Base-by-base conservation (phyloP, 2,797 vertebrate species). In the Netta rufina region DNA sequence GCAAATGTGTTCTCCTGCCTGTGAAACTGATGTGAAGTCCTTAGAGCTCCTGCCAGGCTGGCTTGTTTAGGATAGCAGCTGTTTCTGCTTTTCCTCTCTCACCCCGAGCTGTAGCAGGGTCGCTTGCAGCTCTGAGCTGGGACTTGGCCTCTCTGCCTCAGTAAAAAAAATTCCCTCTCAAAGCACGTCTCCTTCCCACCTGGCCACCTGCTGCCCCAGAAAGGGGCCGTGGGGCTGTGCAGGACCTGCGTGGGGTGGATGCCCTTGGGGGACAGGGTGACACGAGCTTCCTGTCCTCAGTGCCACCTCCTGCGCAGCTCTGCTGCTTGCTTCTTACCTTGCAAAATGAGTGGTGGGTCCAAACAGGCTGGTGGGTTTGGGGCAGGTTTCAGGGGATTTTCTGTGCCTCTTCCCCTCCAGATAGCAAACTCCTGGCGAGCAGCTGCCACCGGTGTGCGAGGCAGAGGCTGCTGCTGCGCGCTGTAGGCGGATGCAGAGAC, bases 241-340 rank as follows among this genome's bases (percentile, higher is more conserved):
- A 0, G 39, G 32, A 62, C 27, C 25, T 57, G 4, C 0, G 0
- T 16, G 38, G 53, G 22, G 13, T 13, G 30, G 11, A 27, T 17
- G 0, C 24, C 14, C 39, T 43, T 6, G 64, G 65, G 33, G 25
- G 43, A 4, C 5, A 6, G 62, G 51, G 28, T 51, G 39, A 25
- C 28, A 5, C 47, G 2, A 1, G 14, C 32, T 79, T 47, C 49
- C 66, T 17, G 60, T 66, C 53, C 39, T 74, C 56, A 12, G 51
- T 32, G 39, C 57, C 57, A 32, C 53, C n/a, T 24, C 24, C 36
- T 0, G 2, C 1, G 39, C 73, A 71, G 53, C 88, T 81, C 73
- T 87, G 83, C 54, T 2, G 0, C 47, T 51, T 0, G 0, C 66
- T 21, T 81, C 0, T 0, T 51, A 4, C 24, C 36, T 13, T 32